These are phyloP conservation scores for Polia nebulosa DNA, from an alignment of 2,888 invertebrate species.

Conservation along the genomic window DNA sequence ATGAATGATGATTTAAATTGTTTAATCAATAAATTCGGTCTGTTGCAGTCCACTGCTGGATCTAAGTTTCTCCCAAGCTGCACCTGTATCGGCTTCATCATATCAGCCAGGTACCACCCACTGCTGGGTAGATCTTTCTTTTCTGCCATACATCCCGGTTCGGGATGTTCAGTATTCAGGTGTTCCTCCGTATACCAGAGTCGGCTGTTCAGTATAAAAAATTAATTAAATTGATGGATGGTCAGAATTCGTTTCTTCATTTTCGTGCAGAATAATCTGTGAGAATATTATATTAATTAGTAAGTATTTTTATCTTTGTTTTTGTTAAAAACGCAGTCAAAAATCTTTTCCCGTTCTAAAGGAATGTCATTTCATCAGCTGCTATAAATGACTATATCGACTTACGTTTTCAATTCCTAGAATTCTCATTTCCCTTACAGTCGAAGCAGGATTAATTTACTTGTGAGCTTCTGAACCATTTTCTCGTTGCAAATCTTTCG, in stretches of 20 bases:
- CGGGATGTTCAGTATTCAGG: too few relatives aligned
- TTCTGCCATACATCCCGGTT: too few relatives aligned
- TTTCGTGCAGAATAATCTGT: not conserved
- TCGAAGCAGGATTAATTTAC: slow-evolving; percentile 42
- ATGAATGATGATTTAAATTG: not conserved
- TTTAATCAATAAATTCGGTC: not conserved
- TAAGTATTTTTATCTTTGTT: not conserved
- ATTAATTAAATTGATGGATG: not conserved
- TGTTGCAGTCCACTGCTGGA: too few relatives aligned
- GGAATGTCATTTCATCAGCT: slow-evolving; percentile 11
- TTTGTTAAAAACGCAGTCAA: not conserved
- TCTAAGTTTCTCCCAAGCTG: not conserved
- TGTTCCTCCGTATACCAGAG: too few relatives aligned
- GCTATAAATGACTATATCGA: slow-evolving; percentile 27
- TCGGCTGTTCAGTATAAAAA: not conserved
- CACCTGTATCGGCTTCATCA: not conserved
- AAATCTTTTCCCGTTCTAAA: not conserved
- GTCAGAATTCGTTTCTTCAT: not conserved
- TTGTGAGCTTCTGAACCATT: slow-evolving; percentile 38
- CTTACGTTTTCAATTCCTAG: slow-evolving; percentile 31
- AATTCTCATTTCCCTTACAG: slow-evolving; percentile 41
- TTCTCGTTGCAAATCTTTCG: slow-evolving; percentile 30
- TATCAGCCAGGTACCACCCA: too few relatives aligned
- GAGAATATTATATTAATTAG: not conserved
- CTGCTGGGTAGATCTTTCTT: too few relatives aligned